Evolutionary conservation across 1,140 invertebrate genomes (phyloP), one percentile per base, ranked within the genome.

Genomic region (Papilio machaon): DNA sequence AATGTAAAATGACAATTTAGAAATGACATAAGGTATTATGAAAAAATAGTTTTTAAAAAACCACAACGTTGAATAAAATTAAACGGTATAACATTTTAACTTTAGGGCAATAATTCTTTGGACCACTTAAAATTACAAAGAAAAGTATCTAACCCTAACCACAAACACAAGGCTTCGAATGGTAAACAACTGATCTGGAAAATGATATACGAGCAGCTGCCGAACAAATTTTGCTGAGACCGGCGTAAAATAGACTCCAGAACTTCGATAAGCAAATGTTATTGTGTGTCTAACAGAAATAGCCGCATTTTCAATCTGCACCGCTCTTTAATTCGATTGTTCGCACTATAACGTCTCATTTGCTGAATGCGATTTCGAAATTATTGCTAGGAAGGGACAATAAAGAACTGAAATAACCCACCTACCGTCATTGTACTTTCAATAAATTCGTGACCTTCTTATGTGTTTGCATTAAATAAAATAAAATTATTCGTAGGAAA

Each of bases 281-380:
- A 82, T 80, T 38, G 46, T 10, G 73, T 81, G 79, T 60, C 81
- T 60, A 76, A n/a, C 6, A 47, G 73, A 82, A 83, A 79, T 85
- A 82, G 85, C 11, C 2, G 17, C 58, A 54, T 75, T 79, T 75
- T 79, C 60, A 54, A 75, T 82, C 82, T 73, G 77, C 81, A 73
- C 73, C 52, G 82, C 78, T 81, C 79, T 81, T 82, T 86, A 86
- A 88, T 88, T 87, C 82, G 83, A 85, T 87, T 82, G 64, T 81
- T 64, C 81, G 80, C 73, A 74, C 81, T 76, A 85, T 85, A 86
- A 86, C 82, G 79, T 85, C 85, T 86, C 84, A 87, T 88, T 88
- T 86, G 82, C 73, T 81, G 73, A 79, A 86, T 83, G 83, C 80
- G 81, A 83, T 82, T 84, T 58, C 64, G 73, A 81, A 85, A 84